Evolutionary conservation across 2,113 vertebrate genomes (phyloP), one percentile per base, ranked within the genome.

Genomic region (Sander vitreus): DNA sequence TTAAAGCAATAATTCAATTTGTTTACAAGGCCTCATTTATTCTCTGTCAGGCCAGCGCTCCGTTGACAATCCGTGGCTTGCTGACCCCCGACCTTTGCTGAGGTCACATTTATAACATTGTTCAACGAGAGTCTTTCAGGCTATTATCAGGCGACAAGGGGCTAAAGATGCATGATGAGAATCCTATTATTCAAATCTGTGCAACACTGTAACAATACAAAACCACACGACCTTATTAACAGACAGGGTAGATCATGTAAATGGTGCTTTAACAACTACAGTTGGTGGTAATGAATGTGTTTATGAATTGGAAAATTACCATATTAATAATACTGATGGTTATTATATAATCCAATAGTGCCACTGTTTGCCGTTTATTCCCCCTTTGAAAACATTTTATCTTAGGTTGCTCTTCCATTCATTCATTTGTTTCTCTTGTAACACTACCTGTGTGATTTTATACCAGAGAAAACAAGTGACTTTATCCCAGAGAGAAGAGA

Each of bases 1-100:
- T 96, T 94, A 95, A 95, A 94, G 91, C 91, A 91, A 94, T 94
- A 94, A 95, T 73, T 90, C 89, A 93, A 95, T 96, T 96, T 95
- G 93, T 95, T 94, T 95, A 94, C 93, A 91, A 90, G 91, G 88
- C 91, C 76, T 95, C 89, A 94, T 95, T 95, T 94, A 94, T 95
- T 95, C 89, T 76, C 91, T 92, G 93, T 95, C 94, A 94, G 85
- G 88, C 91, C 71, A 2, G 69, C n/a, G 70, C 89, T 93, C 90
- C 84, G 72, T 84, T 85, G 91, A 92, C 92, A 88, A 91, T 88
- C 87, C 36, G 72, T 13, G 66, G 79, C 91, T 90, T 18, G 33
- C 63, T 90, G 92, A 95, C 92, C 94, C 84, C 51, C 54, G 90
- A 94, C 94, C 94, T 89, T 84, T 80, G 68, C 85, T 1, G 84